Percentiles rank a stretch among this genome's conserved stretches.
These are phyloP conservation scores for Hydractinia symbiolongicarpus DNA, from an alignment of 30 jellyfish, hydroid and myxozoan genomes.

Conservation along the genomic window DNA sequence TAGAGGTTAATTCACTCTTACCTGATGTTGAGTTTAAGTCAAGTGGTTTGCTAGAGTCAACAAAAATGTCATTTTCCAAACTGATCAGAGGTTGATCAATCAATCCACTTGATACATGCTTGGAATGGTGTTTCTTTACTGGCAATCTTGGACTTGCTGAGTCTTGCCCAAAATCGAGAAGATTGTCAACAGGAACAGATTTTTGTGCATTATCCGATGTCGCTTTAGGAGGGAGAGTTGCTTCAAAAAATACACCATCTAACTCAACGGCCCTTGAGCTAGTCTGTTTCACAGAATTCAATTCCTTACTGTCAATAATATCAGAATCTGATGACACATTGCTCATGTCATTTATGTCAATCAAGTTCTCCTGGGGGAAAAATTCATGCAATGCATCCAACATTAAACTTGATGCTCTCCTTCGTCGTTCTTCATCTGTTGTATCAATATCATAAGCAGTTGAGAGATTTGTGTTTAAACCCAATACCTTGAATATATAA, in stretches of 20 bases:
- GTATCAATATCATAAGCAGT: conserved; percentile 68
- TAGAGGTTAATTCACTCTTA: not conserved
- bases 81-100: conserved; percentile 21
- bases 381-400: conserved; percentile 70
- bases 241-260: not conserved
- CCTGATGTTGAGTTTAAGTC: not conserved
- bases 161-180: conserved; percentile 22
- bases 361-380: conserved; percentile 13
- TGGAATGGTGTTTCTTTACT: conserved; percentile 11
- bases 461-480: conserved; percentile 28
- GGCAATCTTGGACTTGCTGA: conserved; percentile 1
- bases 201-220: not conserved
- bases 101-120: not conserved
- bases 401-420: conserved; percentile 71
- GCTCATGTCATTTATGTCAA: not conserved
- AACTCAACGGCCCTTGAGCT: too few species aligned
- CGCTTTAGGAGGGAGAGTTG: not conserved
- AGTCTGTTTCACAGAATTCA: too few species aligned
- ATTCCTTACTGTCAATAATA: not conserved
- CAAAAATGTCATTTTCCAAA: conserved; percentile 2
- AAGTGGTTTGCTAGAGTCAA: not conserved
- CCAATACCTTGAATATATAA: conserved; percentile 33
- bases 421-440: conserved; percentile 56
- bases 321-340: conserved; percentile 10
- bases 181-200: not conserved